Base-by-base conservation (phyloP, 2,888 invertebrate species). In the Drosophila pegasa region DNA sequence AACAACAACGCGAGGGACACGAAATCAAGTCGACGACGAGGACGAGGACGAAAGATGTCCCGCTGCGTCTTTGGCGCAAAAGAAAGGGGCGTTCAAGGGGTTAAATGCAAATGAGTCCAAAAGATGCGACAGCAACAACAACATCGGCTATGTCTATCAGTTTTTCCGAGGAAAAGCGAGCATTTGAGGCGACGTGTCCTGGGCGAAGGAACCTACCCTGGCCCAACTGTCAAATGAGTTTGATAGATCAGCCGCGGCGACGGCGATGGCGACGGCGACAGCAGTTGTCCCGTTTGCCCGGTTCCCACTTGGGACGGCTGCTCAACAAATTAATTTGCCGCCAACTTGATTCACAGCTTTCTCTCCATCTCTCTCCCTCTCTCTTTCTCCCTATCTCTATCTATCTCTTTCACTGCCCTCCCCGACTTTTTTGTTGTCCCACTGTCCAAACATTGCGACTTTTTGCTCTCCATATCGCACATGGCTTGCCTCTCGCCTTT, bases 81-180 rank as follows among this genome's bases (percentile, higher is more conserved):
- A 25, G 7, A 16, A 45, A 45, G 27, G 58, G 59, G 47, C 74
- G 56, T 47, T 60, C 59, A 71, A 78, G 71, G 78, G 78, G 87
- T 74, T 74, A 84, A 84, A 81, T 81, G 81, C 81, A 81, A 81
- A 81, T 81, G 81, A 81, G 71, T 48, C 25, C 25, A 45, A 41
- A 16, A 48, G 47, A 50, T 37, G 25, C 40, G 35, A 43, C 55
- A 25, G 22, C 45, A 41, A 38, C 25, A 58, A 40, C 38, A 58
- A 41, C 41, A 57, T 14, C 33, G 14, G 33, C 48, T 33, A 14
- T 33, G 29, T 20, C 33, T 48, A 33, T 31, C 37, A 16, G 12
- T 51, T 60, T 74, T 75, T 64, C 58, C 50, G 20, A 55, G 54
- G 56, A 62, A 64, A 52, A 71, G 55, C 55, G 51, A 60, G 31